Evolutionary conservation across 2,797 vertebrate genomes (phyloP), one percentile per base, ranked within the genome.

Genomic region (Phalloptychus januarius): DNA sequence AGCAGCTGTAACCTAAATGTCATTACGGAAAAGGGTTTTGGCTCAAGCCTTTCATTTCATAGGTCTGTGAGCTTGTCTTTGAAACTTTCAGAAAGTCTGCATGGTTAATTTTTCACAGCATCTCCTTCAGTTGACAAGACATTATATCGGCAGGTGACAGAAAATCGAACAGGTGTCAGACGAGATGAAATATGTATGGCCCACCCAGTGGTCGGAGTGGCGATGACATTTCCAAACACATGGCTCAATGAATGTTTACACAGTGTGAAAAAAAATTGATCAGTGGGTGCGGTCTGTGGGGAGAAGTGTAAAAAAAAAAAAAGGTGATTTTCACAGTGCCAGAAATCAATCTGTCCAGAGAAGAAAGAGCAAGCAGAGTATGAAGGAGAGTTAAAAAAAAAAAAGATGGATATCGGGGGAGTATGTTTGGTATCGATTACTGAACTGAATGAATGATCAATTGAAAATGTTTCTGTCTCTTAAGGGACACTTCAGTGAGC

Each of bases 121-220:
- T 84, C 87, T 89, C 78, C 88, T 88, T 80, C 69, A 1, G 48
- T 83, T 83, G 84, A 88, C 48, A 75, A 84, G 77, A 83, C 76
- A 28, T 2, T 72, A 84, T 85, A 65, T 85, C 58, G 78, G 48
- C 23, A 71, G 82, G 80, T 82, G 92, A 94, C 92, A 91, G 85
- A 92, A 94, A 94, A 95, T 94, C 92, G 90, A 95, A 95, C 93
- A 93, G 92, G 93, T 95, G 94, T 95, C 88, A 89, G 86, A 83
- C 25, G 67, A 87, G 86, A 94, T 95, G 91, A 96, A 96, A 96
- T 94, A 95, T 95, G 94, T 92, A 96, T 93, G 93, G 91, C 91
- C 92, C 91, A 91, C 90, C 93, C 92, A 91, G 91, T 77, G 91
- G 88, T 85, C 79, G 28, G 87, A 90, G 91, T 79, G 79, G 89